Evolutionary conservation across 1,140 invertebrate species (phyloP).

Genomic region (Pseudachorutes palmiensis): DNA sequence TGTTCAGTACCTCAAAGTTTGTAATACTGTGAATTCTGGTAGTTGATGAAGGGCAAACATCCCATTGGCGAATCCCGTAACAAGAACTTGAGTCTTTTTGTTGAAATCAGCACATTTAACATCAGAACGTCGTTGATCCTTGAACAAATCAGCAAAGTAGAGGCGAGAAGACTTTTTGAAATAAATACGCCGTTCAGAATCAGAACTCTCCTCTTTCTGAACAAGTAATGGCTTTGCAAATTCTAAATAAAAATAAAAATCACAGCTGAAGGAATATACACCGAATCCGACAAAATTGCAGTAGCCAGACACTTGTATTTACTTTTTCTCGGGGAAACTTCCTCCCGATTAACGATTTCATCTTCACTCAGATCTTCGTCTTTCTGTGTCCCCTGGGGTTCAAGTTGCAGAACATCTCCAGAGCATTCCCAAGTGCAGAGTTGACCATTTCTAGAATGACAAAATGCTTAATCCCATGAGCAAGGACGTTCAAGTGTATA

Average conservation of each 20-base stretch:
- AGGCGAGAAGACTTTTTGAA: slow-evolving; percentile 62
- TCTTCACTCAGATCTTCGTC: slow-evolving; percentile 32
- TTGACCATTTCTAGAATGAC: slow-evolving; percentile 53
- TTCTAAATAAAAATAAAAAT: background rate
- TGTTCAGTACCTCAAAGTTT: slow-evolving; percentile 72
- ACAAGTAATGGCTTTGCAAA: no score
- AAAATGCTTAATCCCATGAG: no score
- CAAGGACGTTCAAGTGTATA: no score
- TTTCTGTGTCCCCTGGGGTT: slow-evolving; percentile 47
- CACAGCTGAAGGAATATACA: no score
- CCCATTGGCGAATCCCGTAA: slow-evolving; percentile 71
- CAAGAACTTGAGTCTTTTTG: slow-evolving; percentile 63
- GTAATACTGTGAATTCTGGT: slow-evolving; percentile 83
- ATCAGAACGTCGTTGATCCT: slow-evolving; percentile 52
- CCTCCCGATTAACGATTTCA: slow-evolving; percentile 21
- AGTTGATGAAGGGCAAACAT: slow-evolving; percentile 85
- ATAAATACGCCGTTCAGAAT: slow-evolving; percentile 48
- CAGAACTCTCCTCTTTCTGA: no score
- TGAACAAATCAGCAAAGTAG: slow-evolving; percentile 61
- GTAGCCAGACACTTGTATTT: no score
- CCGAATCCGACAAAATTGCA: no score
- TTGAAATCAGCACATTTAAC: slow-evolving; percentile 74
- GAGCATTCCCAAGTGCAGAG: slow-evolving; percentile 82
- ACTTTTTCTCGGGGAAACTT: background rate
- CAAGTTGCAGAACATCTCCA: slow-evolving; percentile 53